Evolutionary conservation across 2,797 vertebrate species (phyloP), one percentile per base, ranked within the genome.

Genomic region (Pogonophryne albipinna): DNA sequence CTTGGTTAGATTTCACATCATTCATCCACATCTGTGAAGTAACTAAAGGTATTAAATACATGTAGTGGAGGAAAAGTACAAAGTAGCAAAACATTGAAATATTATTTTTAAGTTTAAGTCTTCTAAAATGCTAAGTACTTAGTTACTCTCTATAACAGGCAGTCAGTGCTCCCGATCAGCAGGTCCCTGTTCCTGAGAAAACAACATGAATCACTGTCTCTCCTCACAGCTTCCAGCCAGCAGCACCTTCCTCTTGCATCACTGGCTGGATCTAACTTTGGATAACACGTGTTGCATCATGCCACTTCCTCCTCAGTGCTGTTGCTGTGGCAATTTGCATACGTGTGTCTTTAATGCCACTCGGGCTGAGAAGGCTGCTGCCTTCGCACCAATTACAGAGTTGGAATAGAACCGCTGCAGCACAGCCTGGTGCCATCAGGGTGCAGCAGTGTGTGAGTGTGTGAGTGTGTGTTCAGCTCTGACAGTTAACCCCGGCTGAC

Each of bases 221-320:
- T 75, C 11, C 27, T 23, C 8, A 34, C 27, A 31, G 41, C 20
- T 17, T 61, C 6, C 1, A 15, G 17, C 53, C 12, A 12, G 49
- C 64, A 44, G 13, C 45, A 1, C 69, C 55, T 17, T 56, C 8
- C 14, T 2, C 34, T 7, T 10, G 19, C 59, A 27, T 23, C 44
- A 49, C 42, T 14, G 1, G 3, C 68, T 47, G 41, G 6, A 38
- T 49, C 44, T 2, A 47, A 66, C 63, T 3, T 20, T 62, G 56
- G n/a, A 72, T 14, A 73, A 70, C 71, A 17, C 1, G 58, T 34
- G 73, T 68, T 85, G 63, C 79, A 73, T 89, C 84, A 87, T 38
- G 67, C 60, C 10, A 41, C 76, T 47, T 84, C 77, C 79, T 88
- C 42, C 57, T 50, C 3, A 2, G 71, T 27, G 67, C 76, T 44